Conservation (phyloP, 92 coral and sea anemone genomes). For the Siderastrea radians region DNA sequence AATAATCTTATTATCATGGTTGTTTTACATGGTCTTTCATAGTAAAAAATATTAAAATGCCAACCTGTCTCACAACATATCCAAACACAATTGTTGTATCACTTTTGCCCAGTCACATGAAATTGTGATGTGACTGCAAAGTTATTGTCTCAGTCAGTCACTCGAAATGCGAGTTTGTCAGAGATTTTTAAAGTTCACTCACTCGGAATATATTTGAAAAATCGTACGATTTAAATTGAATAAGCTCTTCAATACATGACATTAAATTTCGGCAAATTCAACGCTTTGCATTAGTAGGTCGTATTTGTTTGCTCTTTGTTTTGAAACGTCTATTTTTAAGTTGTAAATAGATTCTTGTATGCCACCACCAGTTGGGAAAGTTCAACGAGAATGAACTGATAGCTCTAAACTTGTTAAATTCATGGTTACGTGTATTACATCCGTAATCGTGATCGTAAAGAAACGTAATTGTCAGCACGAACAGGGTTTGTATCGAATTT, state of each 20-base stretch:
- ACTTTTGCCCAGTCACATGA: too few species aligned
- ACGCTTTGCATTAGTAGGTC: not conserved
- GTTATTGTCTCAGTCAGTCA: too few species aligned
- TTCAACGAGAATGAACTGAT: not conserved
- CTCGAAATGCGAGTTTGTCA: not conserved
- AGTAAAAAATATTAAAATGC: too few species aligned
- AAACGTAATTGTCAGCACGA: too few species aligned
- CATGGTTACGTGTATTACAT: too few species aligned
- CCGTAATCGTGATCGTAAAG: too few species aligned
- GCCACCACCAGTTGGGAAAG: not conserved
- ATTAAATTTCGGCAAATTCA: not conserved
- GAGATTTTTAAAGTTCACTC: not conserved
- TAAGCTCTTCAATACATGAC: conserved; percentile 8
- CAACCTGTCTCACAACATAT: too few species aligned
- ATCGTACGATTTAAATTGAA: not conserved
- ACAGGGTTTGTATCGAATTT: too few species aligned
- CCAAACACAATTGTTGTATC: too few species aligned
- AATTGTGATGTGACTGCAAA: too few species aligned
- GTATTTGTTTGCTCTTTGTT: conserved; percentile 1
- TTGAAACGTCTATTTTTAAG: not conserved
- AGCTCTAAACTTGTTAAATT: not conserved
- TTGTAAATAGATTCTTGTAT: not conserved
- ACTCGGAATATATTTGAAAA: not conserved
- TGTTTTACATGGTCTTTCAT: too few species aligned
- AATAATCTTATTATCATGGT: too few species aligned